A percentile compares a stretch with the other conserved stretches of the same genome.
Evolutionary conservation across 2,797 vertebrate species (phyloP).

Genomic region (Limnodromus scolopaceus): DNA sequence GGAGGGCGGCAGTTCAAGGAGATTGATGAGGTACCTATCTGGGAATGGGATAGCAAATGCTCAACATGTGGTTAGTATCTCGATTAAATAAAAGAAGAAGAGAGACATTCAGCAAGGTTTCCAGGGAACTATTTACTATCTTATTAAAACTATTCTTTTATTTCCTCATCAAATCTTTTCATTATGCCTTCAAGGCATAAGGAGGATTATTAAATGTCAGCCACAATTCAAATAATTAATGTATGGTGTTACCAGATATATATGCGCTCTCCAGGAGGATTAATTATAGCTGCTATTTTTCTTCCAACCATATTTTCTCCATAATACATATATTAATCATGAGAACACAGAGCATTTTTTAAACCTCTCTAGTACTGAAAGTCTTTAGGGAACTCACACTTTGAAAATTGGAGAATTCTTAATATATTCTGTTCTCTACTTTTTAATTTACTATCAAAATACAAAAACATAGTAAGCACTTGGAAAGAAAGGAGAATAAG

Average conservation of each 20-base stretch:
- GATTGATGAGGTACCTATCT: neutral
- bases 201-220: slow-evolving; percentile 78
- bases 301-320: slow-evolving; percentile 63
- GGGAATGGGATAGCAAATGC: neutral
- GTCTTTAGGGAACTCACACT: slow-evolving; percentile 56
- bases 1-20: neutral
- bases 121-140: slow-evolving; percentile 51
- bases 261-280: slow-evolving; percentile 62
- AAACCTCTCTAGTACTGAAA: slow-evolving; percentile 27
- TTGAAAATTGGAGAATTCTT: slow-evolving; percentile 37
- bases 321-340: slow-evolving; percentile 63
- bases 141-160: slow-evolving; percentile 62
- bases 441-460: slow-evolving; percentile 52
- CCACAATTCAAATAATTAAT: slow-evolving; percentile 75
- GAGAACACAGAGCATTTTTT: slow-evolving; percentile 43
- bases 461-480: neutral
- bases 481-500: neutral
- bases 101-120: slow-evolving; percentile 53
- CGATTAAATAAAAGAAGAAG: slow-evolving; percentile 27
- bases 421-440: slow-evolving; percentile 23
- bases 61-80: neutral
- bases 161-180: slow-evolving; percentile 73
- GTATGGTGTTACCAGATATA: slow-evolving; percentile 59
- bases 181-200: slow-evolving; percentile 66
- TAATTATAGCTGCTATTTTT: slow-evolving; percentile 61